A percentile compares a stretch with the other conserved stretches of the same genome.
These are phyloP conservation scores for Menura novaehollandiae DNA, from an alignment of 2,113 vertebrate species.

Conservation along the genomic window DNA sequence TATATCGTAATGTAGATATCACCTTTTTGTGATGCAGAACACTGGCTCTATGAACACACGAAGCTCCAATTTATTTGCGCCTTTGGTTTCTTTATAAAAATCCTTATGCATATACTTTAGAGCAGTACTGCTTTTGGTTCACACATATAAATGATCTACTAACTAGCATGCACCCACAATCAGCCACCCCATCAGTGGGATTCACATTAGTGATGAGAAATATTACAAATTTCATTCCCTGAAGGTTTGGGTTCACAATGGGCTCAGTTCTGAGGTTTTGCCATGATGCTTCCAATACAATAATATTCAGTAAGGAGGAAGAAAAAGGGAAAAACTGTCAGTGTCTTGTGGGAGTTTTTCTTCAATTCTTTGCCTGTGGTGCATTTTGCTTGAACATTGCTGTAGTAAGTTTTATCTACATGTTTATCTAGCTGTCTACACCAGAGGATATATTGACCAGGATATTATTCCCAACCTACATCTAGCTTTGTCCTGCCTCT, in stretches of 20 bases:
- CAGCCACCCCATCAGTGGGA: neutral
- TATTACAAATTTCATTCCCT: neutral
- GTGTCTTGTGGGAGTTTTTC: neutral
- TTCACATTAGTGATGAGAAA: neutral
- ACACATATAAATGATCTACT: neutral
- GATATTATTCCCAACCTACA: constrained; percentile 15
- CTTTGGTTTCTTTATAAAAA: constrained; percentile 25
- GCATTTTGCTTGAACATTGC: neutral
- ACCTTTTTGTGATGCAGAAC: neutral
- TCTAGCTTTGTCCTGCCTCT: neutral
- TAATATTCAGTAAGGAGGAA: neutral
- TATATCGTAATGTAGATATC: neutral
- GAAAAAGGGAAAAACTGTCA: neutral
- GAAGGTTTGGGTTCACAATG: neutral
- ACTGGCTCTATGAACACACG: neutral
- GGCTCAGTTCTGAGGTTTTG: neutral
- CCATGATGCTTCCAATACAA: neutral
- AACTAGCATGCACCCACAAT: neutral
- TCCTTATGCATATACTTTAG: neutral
- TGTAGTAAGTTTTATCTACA: constrained; percentile 22
- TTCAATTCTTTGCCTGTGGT: constrained; percentile 5
- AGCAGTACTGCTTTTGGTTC: neutral
- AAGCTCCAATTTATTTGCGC: constrained; percentile 7
- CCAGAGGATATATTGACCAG: constrained; percentile 27
- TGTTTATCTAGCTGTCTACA: constrained; percentile 47